These are phyloP conservation scores for Deroptyus accipitrinus DNA, from an alignment of 2,113 vertebrate genomes.

Conservation along the genomic window DNA sequence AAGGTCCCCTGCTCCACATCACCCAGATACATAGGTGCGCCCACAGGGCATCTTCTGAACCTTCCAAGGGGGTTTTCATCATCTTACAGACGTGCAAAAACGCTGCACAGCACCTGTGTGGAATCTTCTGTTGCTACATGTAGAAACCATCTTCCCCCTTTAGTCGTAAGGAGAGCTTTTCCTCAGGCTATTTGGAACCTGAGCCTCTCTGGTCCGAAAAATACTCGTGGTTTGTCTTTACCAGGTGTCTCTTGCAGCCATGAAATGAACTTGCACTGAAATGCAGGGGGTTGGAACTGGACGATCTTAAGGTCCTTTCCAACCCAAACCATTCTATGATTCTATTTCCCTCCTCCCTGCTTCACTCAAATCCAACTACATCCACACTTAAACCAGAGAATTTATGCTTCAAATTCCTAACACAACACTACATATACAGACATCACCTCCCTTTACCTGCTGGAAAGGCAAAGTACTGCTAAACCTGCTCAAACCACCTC, in stretches of 20 bases:
- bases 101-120: neutral
- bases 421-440: neutral
- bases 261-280: neutral
- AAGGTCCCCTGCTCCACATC: neutral
- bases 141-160: neutral
- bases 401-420: neutral
- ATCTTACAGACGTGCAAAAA: neutral
- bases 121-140: neutral
- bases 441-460: neutral
- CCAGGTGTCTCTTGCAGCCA: neutral
- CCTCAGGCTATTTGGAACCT: neutral
- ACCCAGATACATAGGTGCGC: rapidly evolving
- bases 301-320: neutral
- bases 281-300: neutral
- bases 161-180: neutral
- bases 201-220: neutral
- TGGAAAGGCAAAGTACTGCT: neutral
- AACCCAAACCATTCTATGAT: neutral
- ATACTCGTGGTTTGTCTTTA: neutral
- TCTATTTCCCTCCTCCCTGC: too few species aligned
- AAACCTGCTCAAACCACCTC: neutral
- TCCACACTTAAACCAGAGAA: neutral
- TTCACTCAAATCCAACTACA: neutral
- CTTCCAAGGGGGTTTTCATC: neutral
- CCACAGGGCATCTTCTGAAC: neutral